Conservation (phyloP, 2,797 vertebrate genomes). For the Mormyrops boulengeri region DNA sequence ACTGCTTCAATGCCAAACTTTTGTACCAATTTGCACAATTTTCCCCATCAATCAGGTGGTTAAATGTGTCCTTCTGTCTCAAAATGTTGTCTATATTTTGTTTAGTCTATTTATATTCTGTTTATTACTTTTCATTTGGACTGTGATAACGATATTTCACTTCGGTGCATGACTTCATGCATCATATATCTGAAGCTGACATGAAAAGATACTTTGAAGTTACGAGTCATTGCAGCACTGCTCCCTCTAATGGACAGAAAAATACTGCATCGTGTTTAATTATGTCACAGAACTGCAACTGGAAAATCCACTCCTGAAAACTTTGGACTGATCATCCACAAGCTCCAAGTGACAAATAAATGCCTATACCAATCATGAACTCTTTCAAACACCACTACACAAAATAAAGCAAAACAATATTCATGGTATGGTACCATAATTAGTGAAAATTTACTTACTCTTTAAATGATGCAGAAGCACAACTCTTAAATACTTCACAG, state of each 20-base stretch:
- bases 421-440: background rate
- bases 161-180: background rate
- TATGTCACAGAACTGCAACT: background rate
- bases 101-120: background rate
- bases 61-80: too few species aligned
- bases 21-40: background rate
- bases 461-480: background rate
- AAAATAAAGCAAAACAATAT: background rate
- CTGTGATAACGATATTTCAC: background rate
- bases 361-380: background rate
- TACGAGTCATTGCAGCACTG: background rate
- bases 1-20: background rate
- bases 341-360: background rate
- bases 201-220: background rate
- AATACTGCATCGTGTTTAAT: background rate
- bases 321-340: background rate
- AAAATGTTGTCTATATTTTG: background rate
- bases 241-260: conserved; percentile 11
- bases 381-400: background rate
- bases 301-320: background rate
- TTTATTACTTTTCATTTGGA: background rate
- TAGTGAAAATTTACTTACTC: background rate
- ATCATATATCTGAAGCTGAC: background rate
- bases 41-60: background rate
- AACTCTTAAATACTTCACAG: background rate